A percentile compares a stretch with the other conserved stretches of the same genome.
phyloP scores from a whole-genome alignment of 2,113 vertebrate species.

The Gorsachius goisagi region DNA sequence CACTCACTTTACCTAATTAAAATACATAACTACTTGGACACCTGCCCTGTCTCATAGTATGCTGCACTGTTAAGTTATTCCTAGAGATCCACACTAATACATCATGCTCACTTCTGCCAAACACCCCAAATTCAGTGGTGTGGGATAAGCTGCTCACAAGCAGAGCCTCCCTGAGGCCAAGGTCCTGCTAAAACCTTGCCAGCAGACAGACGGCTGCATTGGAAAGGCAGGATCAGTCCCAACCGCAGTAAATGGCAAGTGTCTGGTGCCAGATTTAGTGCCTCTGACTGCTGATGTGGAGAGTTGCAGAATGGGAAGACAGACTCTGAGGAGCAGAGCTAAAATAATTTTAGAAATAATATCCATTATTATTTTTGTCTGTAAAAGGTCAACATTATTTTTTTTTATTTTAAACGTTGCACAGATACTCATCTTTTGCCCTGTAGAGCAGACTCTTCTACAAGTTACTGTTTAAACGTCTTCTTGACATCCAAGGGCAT shows the following conservation, averaged over 20 bases:
- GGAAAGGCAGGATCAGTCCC: background rate
- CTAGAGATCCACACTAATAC: background rate
- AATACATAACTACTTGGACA: background rate
- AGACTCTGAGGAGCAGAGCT: background rate
- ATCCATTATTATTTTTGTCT: background rate
- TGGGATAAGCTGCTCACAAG: background rate
- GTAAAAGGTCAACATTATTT: background rate
- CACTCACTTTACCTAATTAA: background rate
- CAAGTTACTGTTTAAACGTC: background rate
- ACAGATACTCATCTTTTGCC: background rate
- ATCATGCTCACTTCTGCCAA: background rate
- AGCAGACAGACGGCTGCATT: fast-evolving
- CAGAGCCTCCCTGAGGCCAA: background rate
- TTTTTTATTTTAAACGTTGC: background rate
- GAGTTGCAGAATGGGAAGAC: background rate
- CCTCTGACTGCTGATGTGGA: background rate
- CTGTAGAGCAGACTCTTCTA: background rate
- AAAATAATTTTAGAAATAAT: background rate
- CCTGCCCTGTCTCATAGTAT: background rate
- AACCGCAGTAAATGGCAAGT: background rate
- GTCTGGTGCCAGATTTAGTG: background rate
- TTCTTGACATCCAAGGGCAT: background rate
- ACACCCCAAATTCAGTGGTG: background rate
- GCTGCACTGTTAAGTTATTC: background rate
- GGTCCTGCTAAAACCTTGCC: background rate